Evolutionary conservation across 1,140 invertebrate species (phyloP).

Genomic region (Anastrepha ludens): DNA sequence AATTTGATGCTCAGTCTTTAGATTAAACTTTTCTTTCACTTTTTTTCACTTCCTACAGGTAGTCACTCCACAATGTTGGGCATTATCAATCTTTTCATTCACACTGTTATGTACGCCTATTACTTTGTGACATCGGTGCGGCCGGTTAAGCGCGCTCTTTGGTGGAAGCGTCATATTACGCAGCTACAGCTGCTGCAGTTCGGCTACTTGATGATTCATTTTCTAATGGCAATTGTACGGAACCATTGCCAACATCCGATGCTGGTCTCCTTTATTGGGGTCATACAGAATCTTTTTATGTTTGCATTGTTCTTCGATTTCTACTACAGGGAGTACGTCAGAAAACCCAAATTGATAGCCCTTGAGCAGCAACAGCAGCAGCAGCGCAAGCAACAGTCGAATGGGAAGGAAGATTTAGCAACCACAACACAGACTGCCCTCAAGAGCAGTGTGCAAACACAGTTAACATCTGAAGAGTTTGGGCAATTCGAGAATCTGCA

Average conservation of each 20-base stretch:
- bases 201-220: conserved; percentile 80
- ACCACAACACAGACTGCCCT: not conserved
- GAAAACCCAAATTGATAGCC: conserved; percentile 16
- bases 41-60: conserved; percentile 72
- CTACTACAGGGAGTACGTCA: conserved; percentile 67
- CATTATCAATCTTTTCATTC: conserved; percentile 68
- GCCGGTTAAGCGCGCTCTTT: conserved; percentile 73
- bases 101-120: conserved; percentile 70
- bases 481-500: not conserved
- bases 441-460: not conserved
- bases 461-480: not conserved
- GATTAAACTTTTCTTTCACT: not conserved
- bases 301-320: conserved; percentile 71
- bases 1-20: not conserved
- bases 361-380: conserved; percentile 1
- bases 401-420: not conserved
- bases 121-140: conserved; percentile 66
- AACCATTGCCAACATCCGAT: conserved; percentile 66
- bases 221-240: conserved; percentile 64
- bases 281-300: conserved; percentile 70
- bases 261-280: conserved; percentile 63
- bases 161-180: conserved; percentile 70
- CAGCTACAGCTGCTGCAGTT: conserved; percentile 69
- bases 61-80: conserved; percentile 72
- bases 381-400: not conserved